These are phyloP conservation scores for Deilephila porcellus DNA, from an alignment of 2,888 invertebrate species.

Conservation along the genomic window DNA sequence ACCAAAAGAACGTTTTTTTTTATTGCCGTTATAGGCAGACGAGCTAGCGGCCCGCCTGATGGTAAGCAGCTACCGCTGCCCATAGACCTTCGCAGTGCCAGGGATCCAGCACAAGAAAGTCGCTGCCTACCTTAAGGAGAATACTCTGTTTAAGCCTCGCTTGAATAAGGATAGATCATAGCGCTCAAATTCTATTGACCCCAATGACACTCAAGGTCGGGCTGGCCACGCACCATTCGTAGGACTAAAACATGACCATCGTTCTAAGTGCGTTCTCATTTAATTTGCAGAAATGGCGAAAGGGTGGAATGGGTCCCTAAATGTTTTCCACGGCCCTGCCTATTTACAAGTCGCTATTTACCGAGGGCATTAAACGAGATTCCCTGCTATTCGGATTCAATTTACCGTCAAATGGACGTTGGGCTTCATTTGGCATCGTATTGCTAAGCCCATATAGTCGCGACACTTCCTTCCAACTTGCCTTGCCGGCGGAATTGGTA, in stretches of 20 bases:
- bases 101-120: too few relatives aligned
- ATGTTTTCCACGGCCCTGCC: conserved; percentile 68
- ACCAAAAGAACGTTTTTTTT: background rate
- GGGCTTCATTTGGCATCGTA: conserved; percentile 68
- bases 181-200: background rate
- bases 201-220: background rate
- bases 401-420: conserved; percentile 76
- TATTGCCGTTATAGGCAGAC: too few relatives aligned
- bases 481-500: conserved; percentile 24
- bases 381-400: conserved; percentile 76
- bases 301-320: conserved; percentile 72
- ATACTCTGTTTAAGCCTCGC: too few relatives aligned
- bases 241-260: conserved; percentile 2
- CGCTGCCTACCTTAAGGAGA: too few relatives aligned
- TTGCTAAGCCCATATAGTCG: conserved; percentile 47
- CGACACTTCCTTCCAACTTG: conserved; percentile 33
- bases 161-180: too few relatives aligned
- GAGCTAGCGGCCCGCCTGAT: too few relatives aligned
- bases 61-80: too few relatives aligned
- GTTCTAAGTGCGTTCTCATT: conserved; percentile 53
- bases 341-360: conserved; percentile 79
- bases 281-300: conserved; percentile 77
- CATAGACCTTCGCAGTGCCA: too few relatives aligned
- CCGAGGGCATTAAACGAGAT: conserved; percentile 62
- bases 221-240: conserved; percentile 5